These are phyloP conservation scores for Zophobas atratus DNA, from an alignment of 1,140 invertebrate species.

Conservation along the genomic window DNA sequence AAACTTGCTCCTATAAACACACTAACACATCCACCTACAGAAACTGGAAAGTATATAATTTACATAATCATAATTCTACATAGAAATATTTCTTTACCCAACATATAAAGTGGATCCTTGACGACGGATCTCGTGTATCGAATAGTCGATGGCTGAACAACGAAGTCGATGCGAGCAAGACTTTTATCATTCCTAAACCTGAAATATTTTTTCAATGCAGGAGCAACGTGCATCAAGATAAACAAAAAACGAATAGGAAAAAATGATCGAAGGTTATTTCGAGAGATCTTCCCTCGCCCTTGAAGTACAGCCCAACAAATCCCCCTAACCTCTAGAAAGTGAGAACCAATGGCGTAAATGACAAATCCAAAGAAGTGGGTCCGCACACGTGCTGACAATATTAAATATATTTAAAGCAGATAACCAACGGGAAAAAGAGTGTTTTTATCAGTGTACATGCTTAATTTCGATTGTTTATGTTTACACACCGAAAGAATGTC, in stretches of 20 bases:
- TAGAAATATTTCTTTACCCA: slow-evolving; percentile 18
- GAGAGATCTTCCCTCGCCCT: no score
- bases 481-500: no score
- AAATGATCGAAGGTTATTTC: no score
- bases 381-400: no score
- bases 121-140: slow-evolving; percentile 16
- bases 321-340: not conserved
- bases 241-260: not conserved
- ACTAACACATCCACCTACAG: slow-evolving; percentile 75
- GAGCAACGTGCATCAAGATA: no score
- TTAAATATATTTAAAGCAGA: no score
- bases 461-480: no score
- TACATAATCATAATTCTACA: slow-evolving; percentile 3
- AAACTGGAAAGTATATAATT: slow-evolving; percentile 68
- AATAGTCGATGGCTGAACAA: slow-evolving; percentile 11
- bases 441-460: no score
- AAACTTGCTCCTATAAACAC: slow-evolving; percentile 77
- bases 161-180: slow-evolving; percentile 22
- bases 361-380: no score
- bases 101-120: slow-evolving; percentile 4
- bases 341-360: no score
- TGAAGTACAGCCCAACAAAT: no score
- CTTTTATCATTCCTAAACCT: slow-evolving; percentile 16
- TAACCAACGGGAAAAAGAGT: no score
- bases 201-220: not conserved